Evolutionary conservation across 2,113 vertebrate species (phyloP).

Genomic region (Castor canadensis): DNA sequence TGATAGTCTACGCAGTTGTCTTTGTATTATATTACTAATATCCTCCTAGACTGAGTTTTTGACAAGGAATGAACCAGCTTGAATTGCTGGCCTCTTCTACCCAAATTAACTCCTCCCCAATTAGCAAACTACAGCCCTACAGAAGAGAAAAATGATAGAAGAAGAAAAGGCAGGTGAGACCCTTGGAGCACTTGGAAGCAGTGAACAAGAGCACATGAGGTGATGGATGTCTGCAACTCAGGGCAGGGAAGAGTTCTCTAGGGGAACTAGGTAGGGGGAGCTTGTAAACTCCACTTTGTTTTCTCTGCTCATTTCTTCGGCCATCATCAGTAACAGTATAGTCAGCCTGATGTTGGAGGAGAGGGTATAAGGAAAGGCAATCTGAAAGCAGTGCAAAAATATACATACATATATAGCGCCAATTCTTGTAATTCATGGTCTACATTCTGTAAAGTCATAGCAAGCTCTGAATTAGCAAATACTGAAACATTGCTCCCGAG

Average conservation of each 20-base stretch:
- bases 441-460: background rate
- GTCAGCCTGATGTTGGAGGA: background rate
- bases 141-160: background rate
- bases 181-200: too few species aligned
- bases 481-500: background rate
- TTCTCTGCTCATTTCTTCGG: background rate
- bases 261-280: background rate
- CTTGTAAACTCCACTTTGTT: background rate
- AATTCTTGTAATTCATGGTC: background rate
- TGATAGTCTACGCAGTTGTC: background rate
- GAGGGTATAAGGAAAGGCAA: background rate
- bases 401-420: accelerated
- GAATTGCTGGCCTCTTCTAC: background rate
- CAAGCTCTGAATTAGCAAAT: background rate
- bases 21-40: background rate
- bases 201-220: accelerated
- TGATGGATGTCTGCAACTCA: accelerated
- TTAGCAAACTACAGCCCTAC: background rate
- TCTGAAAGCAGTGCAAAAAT: background rate
- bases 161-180: background rate
- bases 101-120: background rate
- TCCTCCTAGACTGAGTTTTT: background rate
- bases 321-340: accelerated
- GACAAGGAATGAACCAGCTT: background rate
- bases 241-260: background rate